Conservation (phyloP, 2,888 invertebrate genomes). For the Seladonia tumulorum region DNA sequence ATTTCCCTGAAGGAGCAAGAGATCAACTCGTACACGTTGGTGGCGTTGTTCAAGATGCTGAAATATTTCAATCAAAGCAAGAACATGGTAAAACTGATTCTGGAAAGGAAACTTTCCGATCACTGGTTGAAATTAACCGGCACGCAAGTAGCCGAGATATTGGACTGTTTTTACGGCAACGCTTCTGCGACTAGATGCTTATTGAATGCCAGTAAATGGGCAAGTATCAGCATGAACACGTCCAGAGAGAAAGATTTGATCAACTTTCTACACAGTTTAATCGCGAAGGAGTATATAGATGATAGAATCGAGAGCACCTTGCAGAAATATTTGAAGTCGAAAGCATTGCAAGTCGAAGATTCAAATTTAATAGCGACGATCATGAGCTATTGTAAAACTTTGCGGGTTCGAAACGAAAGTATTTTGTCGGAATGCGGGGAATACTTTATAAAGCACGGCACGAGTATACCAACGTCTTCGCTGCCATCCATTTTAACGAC, state of each 20-base stretch:
- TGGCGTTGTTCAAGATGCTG: slow-evolving; percentile 86
- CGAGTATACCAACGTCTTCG: slow-evolving; percentile 85
- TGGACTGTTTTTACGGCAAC: slow-evolving; percentile 84
- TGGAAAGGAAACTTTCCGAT: slow-evolving; percentile 86
- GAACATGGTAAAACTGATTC: slow-evolving; percentile 86
- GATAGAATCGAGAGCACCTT: slow-evolving; percentile 86
- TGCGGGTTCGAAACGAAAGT: slow-evolving; percentile 86
- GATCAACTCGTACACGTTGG: slow-evolving; percentile 86
- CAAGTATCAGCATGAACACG: slow-evolving; percentile 87
- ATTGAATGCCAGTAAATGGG: slow-evolving; percentile 85
- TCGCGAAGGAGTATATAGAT: slow-evolving; percentile 86
- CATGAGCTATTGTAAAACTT: slow-evolving; percentile 87
- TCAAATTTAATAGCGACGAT: slow-evolving; percentile 87
- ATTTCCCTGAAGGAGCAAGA: slow-evolving; percentile 85
- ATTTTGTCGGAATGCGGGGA: slow-evolving; percentile 87
- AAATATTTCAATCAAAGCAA: slow-evolving; percentile 87
- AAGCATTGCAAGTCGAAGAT: slow-evolving; percentile 84
- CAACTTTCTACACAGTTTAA: slow-evolving; percentile 86
- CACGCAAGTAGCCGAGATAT: slow-evolving; percentile 85
- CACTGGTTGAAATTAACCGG: slow-evolving; percentile 86
- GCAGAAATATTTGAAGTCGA: slow-evolving; percentile 87
- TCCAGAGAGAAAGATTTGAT: slow-evolving; percentile 86
- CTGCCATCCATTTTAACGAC: slow-evolving; percentile 87
- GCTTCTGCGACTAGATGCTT: slow-evolving; percentile 76
- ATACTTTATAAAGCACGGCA: slow-evolving; percentile 85